Evolutionary conservation across 2,888 invertebrate species (phyloP), one percentile per base, ranked within the genome.

Genomic region (Rhagonycha fulva): DNA sequence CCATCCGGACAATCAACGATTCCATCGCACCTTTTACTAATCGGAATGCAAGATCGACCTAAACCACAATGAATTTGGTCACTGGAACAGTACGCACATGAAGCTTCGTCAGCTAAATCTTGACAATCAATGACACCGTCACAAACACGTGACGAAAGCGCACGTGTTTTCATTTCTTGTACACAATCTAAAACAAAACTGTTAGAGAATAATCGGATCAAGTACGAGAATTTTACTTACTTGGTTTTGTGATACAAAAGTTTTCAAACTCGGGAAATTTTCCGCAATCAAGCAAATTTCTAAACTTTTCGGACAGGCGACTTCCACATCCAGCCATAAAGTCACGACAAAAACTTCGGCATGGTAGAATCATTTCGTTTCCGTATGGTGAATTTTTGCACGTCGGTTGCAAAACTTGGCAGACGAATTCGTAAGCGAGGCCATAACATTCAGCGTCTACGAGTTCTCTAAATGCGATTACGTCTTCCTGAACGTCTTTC

Each of bases 381-480:
- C 89, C 90, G 0, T 88, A 86, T 3, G 85, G 84, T 11, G 87
- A 87, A 12, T 84, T 83, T 24, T 85, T 78, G 85, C 97, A 97
- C 0, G 93, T 91, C 0, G 97, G 96, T 86, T 97, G 97, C 67
- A 97, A 88, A 78, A 96, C 90, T 84, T 95, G 94, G 84, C 97
- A 97, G 7, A 97, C 92, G 84, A 97, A 96, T 84, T 97, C 96
- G 88, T 95, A 95, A 0, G 97, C 96, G 81, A 95, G 91, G 79
- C 94, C 91, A 83, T 95, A 96, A 86, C 97, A 97, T 87, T 97
- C 96, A 0, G 95, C 95, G 85, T 97, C 97, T 9, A 97, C 93
- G n/a, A 97, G 88, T 86, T 95, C 96, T 77, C 95, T 92, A 85
- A 95, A 96, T 0, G 94, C 91, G 68, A 96, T 95, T 19, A 96